phyloP scores from a whole-genome alignment of 1,140 invertebrate genomes.

The Brachionus asplanchnoidis region DNA sequence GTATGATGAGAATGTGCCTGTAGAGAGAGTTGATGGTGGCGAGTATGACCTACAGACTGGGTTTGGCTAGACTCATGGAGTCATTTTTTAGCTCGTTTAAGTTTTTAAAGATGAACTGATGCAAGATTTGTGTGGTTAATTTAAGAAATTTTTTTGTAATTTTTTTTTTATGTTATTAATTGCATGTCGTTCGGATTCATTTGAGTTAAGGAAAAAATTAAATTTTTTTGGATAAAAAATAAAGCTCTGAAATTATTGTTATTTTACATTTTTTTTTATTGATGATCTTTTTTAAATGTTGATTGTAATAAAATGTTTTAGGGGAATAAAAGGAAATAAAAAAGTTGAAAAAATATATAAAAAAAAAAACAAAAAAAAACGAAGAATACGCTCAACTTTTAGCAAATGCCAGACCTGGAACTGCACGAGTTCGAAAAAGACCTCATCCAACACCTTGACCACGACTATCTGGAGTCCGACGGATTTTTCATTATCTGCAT shows the following conservation, averaged over 20 bases:
- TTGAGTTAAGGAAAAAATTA: neutral
- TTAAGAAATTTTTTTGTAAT: neutral
- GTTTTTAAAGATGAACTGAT: constrained; percentile 20
- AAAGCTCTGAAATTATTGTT: neutral
- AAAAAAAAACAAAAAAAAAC: neutral
- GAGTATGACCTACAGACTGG: constrained; percentile 84
- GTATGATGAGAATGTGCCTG: constrained; percentile 69
- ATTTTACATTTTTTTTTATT: neutral
- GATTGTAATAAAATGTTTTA: neutral
- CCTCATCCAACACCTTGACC: constrained; percentile 55
- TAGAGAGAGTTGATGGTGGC: no score
- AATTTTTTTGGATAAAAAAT: neutral
- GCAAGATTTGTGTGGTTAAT: neutral
- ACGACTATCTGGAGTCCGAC: constrained; percentile 60
- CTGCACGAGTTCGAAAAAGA: constrained; percentile 48
- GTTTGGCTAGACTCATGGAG: constrained; percentile 90
- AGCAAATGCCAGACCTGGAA: neutral
- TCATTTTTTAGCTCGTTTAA: constrained; percentile 70
- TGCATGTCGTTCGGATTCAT: no score
- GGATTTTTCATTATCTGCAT: constrained; percentile 59
- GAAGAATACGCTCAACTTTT: constrained; percentile 32
- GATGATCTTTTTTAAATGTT: neutral
- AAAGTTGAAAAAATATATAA: neutral
- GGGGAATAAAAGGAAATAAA: neutral
- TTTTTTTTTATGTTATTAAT: neutral